Conservation (phyloP, 1,140 invertebrate genomes). For the Apolygus lucorum region DNA sequence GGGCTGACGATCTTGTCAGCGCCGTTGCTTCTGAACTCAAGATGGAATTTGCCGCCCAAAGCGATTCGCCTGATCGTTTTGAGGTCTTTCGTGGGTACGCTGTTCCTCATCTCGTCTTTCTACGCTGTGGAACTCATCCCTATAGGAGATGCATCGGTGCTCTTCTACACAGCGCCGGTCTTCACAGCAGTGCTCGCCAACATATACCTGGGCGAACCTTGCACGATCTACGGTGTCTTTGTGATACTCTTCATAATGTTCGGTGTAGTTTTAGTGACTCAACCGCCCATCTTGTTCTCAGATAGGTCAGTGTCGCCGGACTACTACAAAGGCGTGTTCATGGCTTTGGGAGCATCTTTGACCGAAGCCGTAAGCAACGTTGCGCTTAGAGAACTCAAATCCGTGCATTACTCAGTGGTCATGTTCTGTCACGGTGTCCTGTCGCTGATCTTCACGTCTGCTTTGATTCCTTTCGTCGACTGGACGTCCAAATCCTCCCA, state of each 20-base stretch:
- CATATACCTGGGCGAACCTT: neutral
- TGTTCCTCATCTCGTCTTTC: slow-evolving; percentile 12
- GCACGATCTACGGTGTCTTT: neutral
- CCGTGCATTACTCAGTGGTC: neutral
- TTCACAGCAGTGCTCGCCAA: slow-evolving; percentile 18
- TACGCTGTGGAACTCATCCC: slow-evolving; percentile 19
- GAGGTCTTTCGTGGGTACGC: neutral
- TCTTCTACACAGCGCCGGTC: slow-evolving; percentile 19
- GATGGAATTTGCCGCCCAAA: neutral
- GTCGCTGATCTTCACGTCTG: neutral
- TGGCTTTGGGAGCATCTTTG: neutral
- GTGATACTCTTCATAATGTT: neutral
- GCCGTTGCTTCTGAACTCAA: neutral
- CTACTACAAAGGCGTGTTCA: neutral
- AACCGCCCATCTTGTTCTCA: slow-evolving; percentile 3
- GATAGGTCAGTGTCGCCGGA: neutral
- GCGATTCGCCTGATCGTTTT: neutral
- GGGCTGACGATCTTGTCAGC: neutral
- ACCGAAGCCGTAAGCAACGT: slow-evolving; percentile 15
- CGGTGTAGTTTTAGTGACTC: slow-evolving; percentile 17
- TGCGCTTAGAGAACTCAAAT: slow-evolving; percentile 11
- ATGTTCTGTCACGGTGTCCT: slow-evolving; percentile 4
- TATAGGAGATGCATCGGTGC: slow-evolving; percentile 22
- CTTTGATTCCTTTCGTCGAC: neutral
- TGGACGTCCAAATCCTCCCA: neutral